Percentiles rank a stretch among this genome's conserved stretches.
These are phyloP conservation scores for Pachypanchax playfairii DNA, from an alignment of 2,113 vertebrate genomes.

Conservation along the genomic window DNA sequence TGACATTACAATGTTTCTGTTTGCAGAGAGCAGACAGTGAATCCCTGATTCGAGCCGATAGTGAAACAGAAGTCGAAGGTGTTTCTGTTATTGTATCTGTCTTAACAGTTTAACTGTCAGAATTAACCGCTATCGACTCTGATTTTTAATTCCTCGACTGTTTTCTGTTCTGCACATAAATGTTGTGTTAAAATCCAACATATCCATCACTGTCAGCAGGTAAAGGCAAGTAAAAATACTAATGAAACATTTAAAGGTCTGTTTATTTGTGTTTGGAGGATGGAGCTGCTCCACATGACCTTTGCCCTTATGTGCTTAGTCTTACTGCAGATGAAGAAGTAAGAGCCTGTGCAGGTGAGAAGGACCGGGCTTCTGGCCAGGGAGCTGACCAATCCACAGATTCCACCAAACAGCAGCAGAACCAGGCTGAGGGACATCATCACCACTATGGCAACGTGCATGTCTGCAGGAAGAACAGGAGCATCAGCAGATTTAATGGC, in stretches of 20 bases:
- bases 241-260: too few species aligned
- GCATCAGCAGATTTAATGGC: constrained; percentile 13
- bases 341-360: constrained; percentile 73
- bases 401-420: constrained; percentile 77
- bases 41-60: too few species aligned
- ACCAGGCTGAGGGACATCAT: constrained; percentile 80
- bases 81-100: background rate
- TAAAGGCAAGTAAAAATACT: too few species aligned
- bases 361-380: constrained; percentile 71
- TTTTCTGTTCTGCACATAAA: too few species aligned
- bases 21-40: background rate
- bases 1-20: background rate
- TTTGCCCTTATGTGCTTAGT: constrained; percentile 5
- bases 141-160: too few species aligned
- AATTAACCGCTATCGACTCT: too few species aligned
- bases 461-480: constrained; percentile 53
- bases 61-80: too few species aligned
- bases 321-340: constrained; percentile 82
- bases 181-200: too few species aligned
- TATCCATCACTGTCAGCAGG: too few species aligned
- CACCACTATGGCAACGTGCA: constrained; percentile 77
- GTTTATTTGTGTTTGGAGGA: too few species aligned
- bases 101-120: too few species aligned
- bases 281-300: too few species aligned
- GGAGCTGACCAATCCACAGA: constrained; percentile 80